phyloP scores from a whole-genome alignment of 2,113 vertebrate genomes.

The Piprites chloris region DNA sequence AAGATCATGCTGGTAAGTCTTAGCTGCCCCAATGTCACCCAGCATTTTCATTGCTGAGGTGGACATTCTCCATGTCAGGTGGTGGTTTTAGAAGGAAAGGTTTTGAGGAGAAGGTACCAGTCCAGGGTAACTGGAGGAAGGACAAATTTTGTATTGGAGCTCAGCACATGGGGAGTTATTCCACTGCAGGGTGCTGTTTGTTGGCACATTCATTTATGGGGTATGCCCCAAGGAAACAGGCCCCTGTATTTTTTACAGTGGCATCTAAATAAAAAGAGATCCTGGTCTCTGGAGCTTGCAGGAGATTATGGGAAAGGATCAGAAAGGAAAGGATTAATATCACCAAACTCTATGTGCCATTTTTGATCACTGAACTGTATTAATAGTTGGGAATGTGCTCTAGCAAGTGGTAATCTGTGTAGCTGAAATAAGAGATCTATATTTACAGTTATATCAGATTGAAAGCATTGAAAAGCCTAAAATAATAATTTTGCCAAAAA shows the following conservation, averaged over 20 bases:
- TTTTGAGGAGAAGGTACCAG: background rate
- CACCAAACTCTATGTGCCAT: background rate
- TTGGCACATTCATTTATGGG: background rate
- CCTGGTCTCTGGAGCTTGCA: background rate
- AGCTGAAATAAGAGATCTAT: background rate
- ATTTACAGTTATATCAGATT: background rate
- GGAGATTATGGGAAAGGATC: background rate
- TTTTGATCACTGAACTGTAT: background rate
- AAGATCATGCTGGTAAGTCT: background rate
- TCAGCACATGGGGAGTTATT: background rate
- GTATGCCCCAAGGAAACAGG: background rate
- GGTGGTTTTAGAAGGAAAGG: background rate
- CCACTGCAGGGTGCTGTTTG: background rate
- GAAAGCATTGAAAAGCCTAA: background rate
- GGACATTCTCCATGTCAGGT: background rate
- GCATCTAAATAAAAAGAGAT: background rate
- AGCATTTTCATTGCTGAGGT: background rate
- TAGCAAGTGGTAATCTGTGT: background rate
- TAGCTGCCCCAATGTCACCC: background rate
- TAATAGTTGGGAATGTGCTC: background rate
- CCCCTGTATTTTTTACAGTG: background rate
- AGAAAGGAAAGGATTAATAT: background rate
- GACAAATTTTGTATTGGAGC: fast-evolving
- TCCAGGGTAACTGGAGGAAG: background rate
- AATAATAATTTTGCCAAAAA: background rate